phyloP scores from a whole-genome alignment of 35 echinoderm and acorn worm genomes.

The Lytechinus variegatus region DNA sequence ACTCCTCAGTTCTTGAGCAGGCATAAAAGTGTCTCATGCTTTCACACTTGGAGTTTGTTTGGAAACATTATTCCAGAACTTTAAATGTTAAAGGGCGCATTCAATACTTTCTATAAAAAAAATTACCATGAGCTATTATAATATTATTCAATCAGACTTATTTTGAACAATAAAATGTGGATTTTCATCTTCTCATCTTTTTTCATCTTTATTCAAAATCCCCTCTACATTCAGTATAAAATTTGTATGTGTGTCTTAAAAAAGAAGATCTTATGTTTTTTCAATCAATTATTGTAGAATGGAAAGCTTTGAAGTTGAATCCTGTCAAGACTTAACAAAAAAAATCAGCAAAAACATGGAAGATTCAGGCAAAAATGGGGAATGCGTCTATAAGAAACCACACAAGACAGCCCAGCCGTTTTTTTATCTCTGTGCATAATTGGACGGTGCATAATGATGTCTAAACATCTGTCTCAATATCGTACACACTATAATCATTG shows the following conservation, averaged over 20 bases:
- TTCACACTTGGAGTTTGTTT: not conserved
- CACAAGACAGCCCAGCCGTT: not conserved
- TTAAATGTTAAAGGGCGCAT: not conserved
- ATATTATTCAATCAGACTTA: too few relatives aligned
- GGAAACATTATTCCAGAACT: not conserved
- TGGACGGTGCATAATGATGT: not conserved
- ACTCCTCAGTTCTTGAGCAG: not conserved
- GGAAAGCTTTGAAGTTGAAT: not conserved
- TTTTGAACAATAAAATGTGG: too few relatives aligned
- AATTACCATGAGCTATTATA: too few relatives aligned
- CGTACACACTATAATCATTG: not conserved
- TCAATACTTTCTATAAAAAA: not conserved
- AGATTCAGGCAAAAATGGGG: not conserved
- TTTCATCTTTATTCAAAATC: too few relatives aligned
- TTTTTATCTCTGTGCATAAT: not conserved
- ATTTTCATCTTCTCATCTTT: too few relatives aligned
- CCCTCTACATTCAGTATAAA: too few relatives aligned
- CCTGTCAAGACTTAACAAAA: not conserved
- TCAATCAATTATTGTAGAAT: not conserved
- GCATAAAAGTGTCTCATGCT: not conserved
- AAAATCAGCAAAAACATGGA: not conserved
- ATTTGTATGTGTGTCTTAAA: too few relatives aligned
- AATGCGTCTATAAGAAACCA: not conserved
- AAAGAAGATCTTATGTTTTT: too few relatives aligned
- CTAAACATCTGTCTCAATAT: not conserved